Base-by-base conservation (phyloP, 2,797 vertebrate species). In the Gymnocypris eckloni region DNA sequence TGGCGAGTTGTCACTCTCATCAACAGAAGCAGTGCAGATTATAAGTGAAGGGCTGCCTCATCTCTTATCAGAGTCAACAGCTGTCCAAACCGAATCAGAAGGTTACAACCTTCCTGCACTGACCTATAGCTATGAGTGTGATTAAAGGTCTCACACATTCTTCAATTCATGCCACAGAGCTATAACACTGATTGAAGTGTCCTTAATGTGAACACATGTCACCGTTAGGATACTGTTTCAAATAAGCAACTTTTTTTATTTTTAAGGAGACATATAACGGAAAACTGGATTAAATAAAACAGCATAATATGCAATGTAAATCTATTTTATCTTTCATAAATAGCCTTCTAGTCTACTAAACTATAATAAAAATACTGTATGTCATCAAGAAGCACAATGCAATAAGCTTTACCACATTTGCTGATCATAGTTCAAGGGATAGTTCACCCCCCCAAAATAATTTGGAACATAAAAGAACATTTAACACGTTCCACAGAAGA, bases 1-100 rank as follows among this genome's bases (percentile, higher is more conserved):
- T 86, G 93, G 95, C 93, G 90, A 93, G 92, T 92, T 93, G 92
- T 93, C 94, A 88, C 85, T 94, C 92, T 92, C 86, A 87, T 95
- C 94, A 93, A 86, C 39, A 20, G 79, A 20, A 86, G 88, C 87
- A 87, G 86, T 86, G 81, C 88, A 93, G 89, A 95, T 91, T 73
- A 87, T 88, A 87, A 90, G 84, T 92, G 95, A 95, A 90, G 79
- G 92, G 92, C 94, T 92, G 92, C 92, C 91, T 92, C 28, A 92
- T 91, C 90, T 79, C 85, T 83, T 85, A 91, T 92, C 90, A 86
- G 73, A 85, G 87, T 88, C 87, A 88, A 86, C 84, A 85, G 81
- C 77, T 78, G 75, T 78, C 59, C 56, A 45, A 43, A 81, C 33
- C 72, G 78, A 83, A 66, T 79, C 61, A 84, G 86, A 90, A 78